phyloP scores from a whole-genome alignment of 2,797 vertebrate genomes.

The Muraenolepis orangiensis region DNA sequence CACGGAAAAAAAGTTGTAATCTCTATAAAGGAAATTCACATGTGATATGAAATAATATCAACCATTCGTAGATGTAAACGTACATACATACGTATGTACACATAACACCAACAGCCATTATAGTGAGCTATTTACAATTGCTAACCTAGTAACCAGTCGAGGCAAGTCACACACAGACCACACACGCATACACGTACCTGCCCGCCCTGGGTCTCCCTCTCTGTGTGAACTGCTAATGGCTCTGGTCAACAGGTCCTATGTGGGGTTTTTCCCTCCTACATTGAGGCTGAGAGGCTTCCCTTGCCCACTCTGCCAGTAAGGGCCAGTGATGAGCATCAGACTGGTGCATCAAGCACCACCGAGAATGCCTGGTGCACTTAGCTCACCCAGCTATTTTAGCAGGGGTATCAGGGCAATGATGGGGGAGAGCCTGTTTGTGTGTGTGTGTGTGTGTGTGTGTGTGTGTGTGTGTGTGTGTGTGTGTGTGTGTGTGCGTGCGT shows the following conservation, averaged over 20 bases:
- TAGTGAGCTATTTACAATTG: background rate
- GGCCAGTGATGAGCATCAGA: constrained; percentile 15
- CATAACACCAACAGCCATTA: background rate
- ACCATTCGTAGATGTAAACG: background rate
- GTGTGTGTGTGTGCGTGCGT: background rate
- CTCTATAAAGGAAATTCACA: background rate
- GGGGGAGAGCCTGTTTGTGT: constrained; percentile 26
- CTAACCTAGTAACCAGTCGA: background rate
- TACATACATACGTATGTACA: background rate
- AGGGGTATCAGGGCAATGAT: constrained; percentile 49
- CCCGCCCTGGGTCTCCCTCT: background rate
- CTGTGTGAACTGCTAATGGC: background rate
- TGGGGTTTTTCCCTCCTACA: background rate
- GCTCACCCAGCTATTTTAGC: constrained; percentile 76
- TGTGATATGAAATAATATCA: background rate
- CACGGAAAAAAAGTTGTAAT: background rate
- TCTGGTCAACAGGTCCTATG: background rate
- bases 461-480: too few relatives aligned
- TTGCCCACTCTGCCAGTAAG: constrained; percentile 38
- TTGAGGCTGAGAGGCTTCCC: constrained; percentile 37
- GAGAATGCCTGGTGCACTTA: constrained; percentile 60
- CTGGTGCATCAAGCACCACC: constrained; percentile 55
- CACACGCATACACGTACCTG: background rate
- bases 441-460: constrained; percentile 5
- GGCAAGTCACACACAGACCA: background rate